These are phyloP conservation scores for Pimephales promelas DNA, from an alignment of 2,113 vertebrate genomes.

Conservation along the genomic window DNA sequence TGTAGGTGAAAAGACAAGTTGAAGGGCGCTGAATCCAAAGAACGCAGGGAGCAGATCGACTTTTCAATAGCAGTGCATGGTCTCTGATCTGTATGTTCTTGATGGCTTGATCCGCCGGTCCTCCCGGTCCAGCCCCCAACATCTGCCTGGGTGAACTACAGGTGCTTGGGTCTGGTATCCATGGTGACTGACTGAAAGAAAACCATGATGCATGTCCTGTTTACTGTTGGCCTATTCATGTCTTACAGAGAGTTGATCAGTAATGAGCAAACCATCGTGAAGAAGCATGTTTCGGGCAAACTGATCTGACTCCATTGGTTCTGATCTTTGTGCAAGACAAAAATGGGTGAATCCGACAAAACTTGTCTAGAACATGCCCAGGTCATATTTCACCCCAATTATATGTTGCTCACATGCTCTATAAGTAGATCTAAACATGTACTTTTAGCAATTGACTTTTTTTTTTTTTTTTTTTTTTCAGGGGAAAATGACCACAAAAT, in stretches of 20 bases:
- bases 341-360: background rate
- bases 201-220: conserved; percentile 3
- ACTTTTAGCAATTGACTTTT: too few relatives aligned
- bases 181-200: conserved; percentile 15
- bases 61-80: background rate
- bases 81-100: conserved; percentile 19
- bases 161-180: conserved; percentile 24
- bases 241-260: background rate
- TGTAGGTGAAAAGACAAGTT: background rate
- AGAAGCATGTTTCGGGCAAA: background rate
- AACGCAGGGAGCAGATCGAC: background rate
- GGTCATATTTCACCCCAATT: too few relatives aligned
- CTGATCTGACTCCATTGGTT: background rate
- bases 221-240: conserved; percentile 9
- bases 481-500: too few relatives aligned
- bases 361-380: background rate
- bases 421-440: background rate
- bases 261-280: background rate
- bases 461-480: too few relatives aligned
- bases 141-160: conserved; percentile 32
- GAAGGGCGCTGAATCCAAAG: background rate
- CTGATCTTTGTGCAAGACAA: background rate
- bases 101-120: background rate
- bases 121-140: conserved; percentile 26
- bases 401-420: background rate